These are phyloP conservation scores for Apus apus DNA, from an alignment of 2,113 vertebrate species.

Conservation along the genomic window DNA sequence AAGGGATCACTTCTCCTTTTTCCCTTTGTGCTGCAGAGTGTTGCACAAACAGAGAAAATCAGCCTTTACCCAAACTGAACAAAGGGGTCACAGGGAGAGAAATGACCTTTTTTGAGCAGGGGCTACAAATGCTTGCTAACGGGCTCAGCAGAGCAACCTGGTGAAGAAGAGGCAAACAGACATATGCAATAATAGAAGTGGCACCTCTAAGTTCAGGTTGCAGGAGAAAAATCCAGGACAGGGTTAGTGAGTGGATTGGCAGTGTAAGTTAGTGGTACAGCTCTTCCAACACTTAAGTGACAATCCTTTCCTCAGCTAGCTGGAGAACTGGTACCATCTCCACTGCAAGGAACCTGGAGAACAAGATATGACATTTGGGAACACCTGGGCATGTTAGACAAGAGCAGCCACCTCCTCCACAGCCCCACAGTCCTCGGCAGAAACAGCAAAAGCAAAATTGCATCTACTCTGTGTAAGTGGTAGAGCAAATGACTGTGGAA, in stretches of 20 bases:
- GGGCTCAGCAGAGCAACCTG: neutral
- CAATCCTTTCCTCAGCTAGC: neutral
- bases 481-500: neutral
- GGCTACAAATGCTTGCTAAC: neutral
- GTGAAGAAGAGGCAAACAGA: neutral
- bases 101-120: neutral
- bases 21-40: neutral
- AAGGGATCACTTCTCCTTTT: conserved; percentile 34
- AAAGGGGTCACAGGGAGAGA: neutral
- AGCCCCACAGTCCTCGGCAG: neutral
- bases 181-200: neutral
- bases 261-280: neutral
- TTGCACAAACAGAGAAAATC: neutral
- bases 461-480: neutral
- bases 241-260: neutral
- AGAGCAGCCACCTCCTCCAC: neutral
- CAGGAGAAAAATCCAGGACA: neutral
- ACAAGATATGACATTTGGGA: neutral
- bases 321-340: neutral
- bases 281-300: accelerated
- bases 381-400: neutral
- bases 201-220: neutral
- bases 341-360: neutral
- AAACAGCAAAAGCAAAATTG: neutral
- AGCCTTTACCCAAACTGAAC: neutral